Percentiles rank a stretch among this genome's conserved stretches.
Conservation (phyloP, 2,113 vertebrate species). For the Syngnathus floridae region DNA sequence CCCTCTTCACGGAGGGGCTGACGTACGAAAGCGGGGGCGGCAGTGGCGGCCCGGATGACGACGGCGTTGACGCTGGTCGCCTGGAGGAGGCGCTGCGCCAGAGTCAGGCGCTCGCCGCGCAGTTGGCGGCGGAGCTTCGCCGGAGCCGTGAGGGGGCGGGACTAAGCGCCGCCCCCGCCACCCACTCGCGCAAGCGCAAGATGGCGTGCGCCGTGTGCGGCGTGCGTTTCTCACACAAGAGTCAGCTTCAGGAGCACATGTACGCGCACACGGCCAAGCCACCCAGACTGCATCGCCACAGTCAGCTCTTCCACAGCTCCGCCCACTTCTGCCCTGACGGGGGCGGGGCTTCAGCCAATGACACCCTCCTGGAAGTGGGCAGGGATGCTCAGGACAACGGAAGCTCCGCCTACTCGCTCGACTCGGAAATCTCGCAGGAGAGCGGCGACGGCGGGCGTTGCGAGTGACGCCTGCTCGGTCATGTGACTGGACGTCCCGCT, state of each 20-base stretch:
- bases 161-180: constrained; percentile 31
- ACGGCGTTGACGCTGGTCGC: constrained; percentile 45
- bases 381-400: constrained; percentile 76
- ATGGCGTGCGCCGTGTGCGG: constrained; percentile 85
- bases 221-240: constrained; percentile 82
- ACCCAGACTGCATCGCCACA: constrained; percentile 77
- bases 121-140: constrained; percentile 79
- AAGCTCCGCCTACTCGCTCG: constrained; percentile 80
- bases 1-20: constrained; percentile 74
- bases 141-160: constrained; percentile 66
- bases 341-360: constrained; percentile 17
- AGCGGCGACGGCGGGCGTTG: constrained; percentile 78
- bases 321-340: constrained; percentile 65
- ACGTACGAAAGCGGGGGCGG: constrained; percentile 45
- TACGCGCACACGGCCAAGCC: constrained; percentile 85
- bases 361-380: constrained; percentile 63
- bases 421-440: constrained; percentile 84
- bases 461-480: constrained; percentile 66
- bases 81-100: constrained; percentile 79
- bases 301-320: constrained; percentile 71
- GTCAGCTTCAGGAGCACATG: constrained; percentile 92
- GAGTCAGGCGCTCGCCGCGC: constrained; percentile 76
- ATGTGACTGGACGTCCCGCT: not conserved
- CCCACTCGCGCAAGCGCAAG: constrained; percentile 83
- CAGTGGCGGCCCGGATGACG: constrained; percentile 37